These are phyloP conservation scores for Dioctria rufipes DNA, from an alignment of 2,888 invertebrate genomes.

Conservation along the genomic window DNA sequence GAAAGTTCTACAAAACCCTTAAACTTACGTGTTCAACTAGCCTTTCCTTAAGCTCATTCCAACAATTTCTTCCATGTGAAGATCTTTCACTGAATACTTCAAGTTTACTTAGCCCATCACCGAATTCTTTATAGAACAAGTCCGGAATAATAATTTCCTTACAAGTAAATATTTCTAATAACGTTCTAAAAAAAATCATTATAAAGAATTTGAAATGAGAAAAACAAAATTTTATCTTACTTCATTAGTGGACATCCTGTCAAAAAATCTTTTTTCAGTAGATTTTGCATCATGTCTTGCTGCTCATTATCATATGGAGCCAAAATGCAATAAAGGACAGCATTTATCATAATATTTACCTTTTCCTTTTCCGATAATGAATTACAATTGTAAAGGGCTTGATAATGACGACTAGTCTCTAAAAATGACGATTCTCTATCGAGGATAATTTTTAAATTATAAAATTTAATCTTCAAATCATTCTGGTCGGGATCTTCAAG, in stretches of 20 bases:
- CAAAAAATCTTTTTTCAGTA: slow-evolving; percentile 85
- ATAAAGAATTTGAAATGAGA: too few species aligned
- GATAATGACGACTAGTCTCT: slow-evolving; percentile 92
- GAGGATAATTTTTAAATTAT: slow-evolving; percentile 86
- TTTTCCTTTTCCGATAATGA: slow-evolving; percentile 77
- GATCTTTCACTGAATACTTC: slow-evolving; percentile 82
- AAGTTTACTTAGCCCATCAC: slow-evolving; percentile 80
- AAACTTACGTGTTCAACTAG: slow-evolving; percentile 86
- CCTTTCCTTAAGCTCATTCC: slow-evolving; percentile 90
- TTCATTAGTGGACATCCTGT: slow-evolving; percentile 83
- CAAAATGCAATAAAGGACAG: slow-evolving; percentile 89
- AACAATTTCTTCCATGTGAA: slow-evolving; percentile 86
- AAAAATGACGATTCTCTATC: slow-evolving; percentile 90
- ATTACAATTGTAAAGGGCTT: slow-evolving; percentile 86
- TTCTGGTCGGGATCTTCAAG: slow-evolving; percentile 80
- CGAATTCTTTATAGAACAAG: slow-evolving; percentile 84
- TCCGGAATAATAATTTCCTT: slow-evolving; percentile 95
- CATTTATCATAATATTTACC: slow-evolving; percentile 82
- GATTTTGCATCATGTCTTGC: slow-evolving; percentile 89
- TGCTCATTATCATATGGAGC: slow-evolving; percentile 96
- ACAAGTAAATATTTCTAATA: slow-evolving; percentile 89
- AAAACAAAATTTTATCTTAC: slow-evolving; percentile 38
- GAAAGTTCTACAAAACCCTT: too few species aligned
- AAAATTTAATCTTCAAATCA: slow-evolving; percentile 71
- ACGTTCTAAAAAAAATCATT: slow-evolving; percentile 49